These are phyloP conservation scores for Toxonevra muliebris DNA, from an alignment of 2,888 invertebrate species.

Conservation along the genomic window DNA sequence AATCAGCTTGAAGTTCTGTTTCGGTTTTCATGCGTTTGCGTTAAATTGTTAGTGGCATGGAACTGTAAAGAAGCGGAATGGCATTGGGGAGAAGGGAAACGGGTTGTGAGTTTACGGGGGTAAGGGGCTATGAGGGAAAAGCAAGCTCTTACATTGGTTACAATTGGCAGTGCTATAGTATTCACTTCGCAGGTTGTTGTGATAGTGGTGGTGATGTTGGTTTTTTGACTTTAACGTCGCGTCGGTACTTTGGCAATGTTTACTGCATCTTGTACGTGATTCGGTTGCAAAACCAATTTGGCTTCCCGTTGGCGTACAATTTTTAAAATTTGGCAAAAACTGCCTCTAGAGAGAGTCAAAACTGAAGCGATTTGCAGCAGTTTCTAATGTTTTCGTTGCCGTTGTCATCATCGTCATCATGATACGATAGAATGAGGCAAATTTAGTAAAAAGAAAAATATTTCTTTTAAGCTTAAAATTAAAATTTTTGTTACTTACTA, in stretches of 20 bases:
- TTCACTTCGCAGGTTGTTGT: neutral
- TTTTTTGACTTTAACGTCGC: conserved; percentile 9
- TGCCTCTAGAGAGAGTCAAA: too few relatives aligned
- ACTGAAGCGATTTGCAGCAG: too few relatives aligned
- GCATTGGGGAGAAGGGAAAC: neutral
- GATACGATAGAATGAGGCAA: too few relatives aligned
- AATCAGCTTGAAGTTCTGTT: too few relatives aligned
- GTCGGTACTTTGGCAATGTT: conserved; percentile 38
- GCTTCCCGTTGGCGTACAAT: conserved; percentile 21
- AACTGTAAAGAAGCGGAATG: neutral
- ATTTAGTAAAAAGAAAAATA: too few relatives aligned
- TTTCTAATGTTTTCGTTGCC: too few relatives aligned
- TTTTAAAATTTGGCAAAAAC: conserved; percentile 27
- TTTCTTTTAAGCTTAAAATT: too few relatives aligned
- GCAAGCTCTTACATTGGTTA: neutral
- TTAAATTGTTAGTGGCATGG: conserved; percentile 2
- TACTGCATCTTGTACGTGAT: conserved; percentile 43
- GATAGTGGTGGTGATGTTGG: neutral
- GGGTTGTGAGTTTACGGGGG: too few relatives aligned
- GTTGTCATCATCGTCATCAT: too few relatives aligned
- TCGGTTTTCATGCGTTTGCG: neutral
- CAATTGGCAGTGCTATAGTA: neutral
- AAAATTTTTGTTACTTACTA: too few relatives aligned
- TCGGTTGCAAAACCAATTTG: conserved; percentile 45
- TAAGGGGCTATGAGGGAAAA: too few relatives aligned